A percentile compares a stretch with the other conserved stretches of the same genome.
Evolutionary conservation across 2,113 vertebrate species (phyloP).

Genomic region (Hoplias malabaricus): DNA sequence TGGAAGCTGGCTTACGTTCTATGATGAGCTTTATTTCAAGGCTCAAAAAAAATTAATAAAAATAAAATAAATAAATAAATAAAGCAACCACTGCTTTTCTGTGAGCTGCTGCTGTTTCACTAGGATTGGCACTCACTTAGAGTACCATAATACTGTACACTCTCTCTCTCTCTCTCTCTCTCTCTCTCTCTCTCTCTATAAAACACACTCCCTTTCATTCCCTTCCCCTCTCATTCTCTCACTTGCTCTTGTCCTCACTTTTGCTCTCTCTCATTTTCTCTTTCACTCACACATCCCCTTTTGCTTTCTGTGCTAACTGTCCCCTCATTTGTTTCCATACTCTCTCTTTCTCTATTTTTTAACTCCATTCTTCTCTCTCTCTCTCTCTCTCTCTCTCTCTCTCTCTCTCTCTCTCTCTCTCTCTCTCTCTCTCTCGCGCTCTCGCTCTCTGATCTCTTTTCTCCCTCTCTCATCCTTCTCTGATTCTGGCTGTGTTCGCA

Average conservation of each 20-base stretch:
- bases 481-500: conserved; percentile 40
- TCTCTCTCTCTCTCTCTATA: not conserved
- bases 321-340: not conserved
- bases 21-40: conserved; percentile 2
- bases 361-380: not conserved
- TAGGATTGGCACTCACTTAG: not conserved
- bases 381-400: not conserved
- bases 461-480: not conserved
- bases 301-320: not conserved
- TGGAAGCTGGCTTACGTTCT: not conserved
- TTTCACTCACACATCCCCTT: not conserved
- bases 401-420: not conserved
- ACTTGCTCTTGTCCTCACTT: not conserved
- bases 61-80: too few species aligned
- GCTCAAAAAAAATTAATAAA: not conserved
- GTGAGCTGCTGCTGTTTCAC: not conserved
- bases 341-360: not conserved
- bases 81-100: not conserved
- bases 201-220: not conserved
- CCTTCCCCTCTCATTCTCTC: not conserved
- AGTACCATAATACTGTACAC: conserved; percentile 4
- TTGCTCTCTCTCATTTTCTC: not conserved
- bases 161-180: not conserved
- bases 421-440: not conserved
- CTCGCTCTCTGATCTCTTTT: not conserved